phyloP scores from a whole-genome alignment of 2,888 invertebrate species.

The Phortica magna region DNA sequence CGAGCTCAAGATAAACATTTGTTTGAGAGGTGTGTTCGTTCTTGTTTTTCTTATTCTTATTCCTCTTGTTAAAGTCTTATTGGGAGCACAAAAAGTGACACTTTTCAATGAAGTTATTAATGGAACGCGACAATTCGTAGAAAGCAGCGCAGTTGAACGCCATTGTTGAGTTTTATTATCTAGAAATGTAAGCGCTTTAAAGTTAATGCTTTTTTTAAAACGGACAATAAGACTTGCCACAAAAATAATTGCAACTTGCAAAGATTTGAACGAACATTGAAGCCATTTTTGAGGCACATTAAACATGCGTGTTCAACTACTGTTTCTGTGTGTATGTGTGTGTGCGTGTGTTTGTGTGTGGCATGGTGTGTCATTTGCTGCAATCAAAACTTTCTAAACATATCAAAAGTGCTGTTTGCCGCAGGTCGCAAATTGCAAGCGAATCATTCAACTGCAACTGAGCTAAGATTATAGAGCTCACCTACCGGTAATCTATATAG shows the following conservation, averaged over 20 bases:
- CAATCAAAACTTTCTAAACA: constrained; percentile 22
- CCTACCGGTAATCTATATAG: neutral
- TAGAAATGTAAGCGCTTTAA: no score
- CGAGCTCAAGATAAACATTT: neutral
- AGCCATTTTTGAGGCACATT: neutral
- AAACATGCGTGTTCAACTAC: constrained; percentile 18
- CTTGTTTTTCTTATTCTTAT: no score
- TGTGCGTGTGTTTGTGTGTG: neutral
- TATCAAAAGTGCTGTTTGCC: constrained; percentile 42
- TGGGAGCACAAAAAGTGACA: no score
- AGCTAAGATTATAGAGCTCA: constrained; percentile 62
- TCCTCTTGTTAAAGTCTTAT: no score
- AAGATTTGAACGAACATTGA: neutral
- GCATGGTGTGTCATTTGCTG: neutral
- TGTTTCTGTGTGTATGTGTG: neutral
- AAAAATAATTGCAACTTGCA: no score
- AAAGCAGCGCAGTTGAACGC: no score
- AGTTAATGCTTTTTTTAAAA: no score
- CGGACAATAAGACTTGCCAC: no score
- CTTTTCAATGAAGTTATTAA: no score
- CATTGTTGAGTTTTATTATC: no score
- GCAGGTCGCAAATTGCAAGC: constrained; percentile 72
- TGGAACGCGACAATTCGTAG: no score
- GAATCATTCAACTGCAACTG: constrained; percentile 44
- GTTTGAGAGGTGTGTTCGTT: neutral